A percentile compares a stretch with the other conserved stretches of the same genome.
Evolutionary conservation across 1,140 invertebrate genomes (phyloP).

Genomic region (Drosophila gunungcola): DNA sequence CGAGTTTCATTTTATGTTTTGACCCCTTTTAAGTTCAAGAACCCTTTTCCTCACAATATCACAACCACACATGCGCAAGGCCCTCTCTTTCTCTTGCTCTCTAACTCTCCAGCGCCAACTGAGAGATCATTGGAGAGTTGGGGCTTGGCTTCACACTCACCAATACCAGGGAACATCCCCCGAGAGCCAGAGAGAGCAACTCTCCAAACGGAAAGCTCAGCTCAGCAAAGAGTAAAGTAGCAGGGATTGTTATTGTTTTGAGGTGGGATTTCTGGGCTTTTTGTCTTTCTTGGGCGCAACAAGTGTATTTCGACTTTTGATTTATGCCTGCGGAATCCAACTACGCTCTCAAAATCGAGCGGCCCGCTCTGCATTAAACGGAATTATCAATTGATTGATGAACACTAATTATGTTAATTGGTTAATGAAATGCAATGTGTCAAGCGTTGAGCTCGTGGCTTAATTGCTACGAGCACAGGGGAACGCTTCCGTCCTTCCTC

Average conservation of each 20-base stretch:
- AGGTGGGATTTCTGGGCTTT: slow-evolving; percentile 44
- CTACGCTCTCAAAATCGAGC: slow-evolving; percentile 30
- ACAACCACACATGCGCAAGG: slow-evolving; percentile 20
- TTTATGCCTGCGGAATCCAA: slow-evolving; percentile 72
- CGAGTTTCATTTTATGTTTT: slow-evolving; percentile 83
- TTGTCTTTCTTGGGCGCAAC: slow-evolving; percentile 63
- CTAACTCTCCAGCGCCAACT: slow-evolving; percentile 60
- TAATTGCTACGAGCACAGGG: slow-evolving; percentile 34
- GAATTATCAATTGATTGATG: slow-evolving; percentile 83
- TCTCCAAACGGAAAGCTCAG: slow-evolving; percentile 68
- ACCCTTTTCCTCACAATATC: slow-evolving; percentile 76
- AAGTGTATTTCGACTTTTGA: slow-evolving; percentile 79
- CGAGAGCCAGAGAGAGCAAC: slow-evolving; percentile 28
- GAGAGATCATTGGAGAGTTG: slow-evolving; percentile 65
- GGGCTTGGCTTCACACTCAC: slow-evolving; percentile 40
- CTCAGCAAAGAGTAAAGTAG: slow-evolving; percentile 67
- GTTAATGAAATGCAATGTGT: slow-evolving; percentile 81
- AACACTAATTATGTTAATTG: slow-evolving; percentile 83
- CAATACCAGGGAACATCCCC: slow-evolving; percentile 34
- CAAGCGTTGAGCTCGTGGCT: slow-evolving; percentile 54
- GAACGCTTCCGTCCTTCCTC: slow-evolving; percentile 8
- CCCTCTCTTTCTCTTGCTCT: slow-evolving; percentile 33
- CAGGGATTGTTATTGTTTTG: slow-evolving; percentile 79
- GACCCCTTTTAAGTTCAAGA: slow-evolving; percentile 83
- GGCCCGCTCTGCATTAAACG: slow-evolving; percentile 49